Conservation (phyloP, 2,888 invertebrate genomes). For the Phengaris arion region DNA sequence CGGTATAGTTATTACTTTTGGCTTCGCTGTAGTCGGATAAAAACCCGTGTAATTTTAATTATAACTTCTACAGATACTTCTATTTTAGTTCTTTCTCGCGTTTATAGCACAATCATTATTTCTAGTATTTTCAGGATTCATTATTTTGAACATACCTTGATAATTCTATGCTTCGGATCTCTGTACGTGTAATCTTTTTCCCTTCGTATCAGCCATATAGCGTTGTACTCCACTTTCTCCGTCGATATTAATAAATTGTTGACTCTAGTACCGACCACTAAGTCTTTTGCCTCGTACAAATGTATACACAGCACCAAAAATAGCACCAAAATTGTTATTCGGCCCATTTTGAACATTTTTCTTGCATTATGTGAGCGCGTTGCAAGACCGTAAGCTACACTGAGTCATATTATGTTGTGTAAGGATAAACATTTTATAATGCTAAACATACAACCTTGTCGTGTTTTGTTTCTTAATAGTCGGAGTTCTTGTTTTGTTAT, state of each 20-base stretch:
- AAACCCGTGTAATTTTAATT: too few species aligned
- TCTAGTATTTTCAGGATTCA: neutral
- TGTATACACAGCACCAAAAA: constrained; percentile 51
- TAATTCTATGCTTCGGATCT: constrained; percentile 61
- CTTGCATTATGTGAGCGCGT: constrained; percentile 46
- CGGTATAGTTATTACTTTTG: too few species aligned
- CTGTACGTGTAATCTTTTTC: constrained; percentile 65
- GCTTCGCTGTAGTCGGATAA: too few species aligned
- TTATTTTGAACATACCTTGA: constrained; percentile 54
- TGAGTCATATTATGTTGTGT: constrained; percentile 38
- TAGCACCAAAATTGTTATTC: constrained; percentile 47
- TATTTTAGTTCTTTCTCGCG: neutral
- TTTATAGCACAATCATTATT: neutral
- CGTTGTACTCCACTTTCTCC: constrained; percentile 55
- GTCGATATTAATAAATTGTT: constrained; percentile 68
- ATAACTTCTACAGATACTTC: too few species aligned
- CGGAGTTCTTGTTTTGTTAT: neutral
- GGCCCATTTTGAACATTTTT: constrained; percentile 54
- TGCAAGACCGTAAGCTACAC: constrained; percentile 33
- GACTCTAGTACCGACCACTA: constrained; percentile 58
- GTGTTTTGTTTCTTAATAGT: constrained; percentile 29
- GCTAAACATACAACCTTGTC: constrained; percentile 52
- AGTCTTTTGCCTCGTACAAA: constrained; percentile 58
- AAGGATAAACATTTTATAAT: constrained; percentile 51
- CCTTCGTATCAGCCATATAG: constrained; percentile 55